Evolutionary conservation across 2,888 invertebrate species (phyloP).

Genomic region (Bhutanitis thaidina): DNA sequence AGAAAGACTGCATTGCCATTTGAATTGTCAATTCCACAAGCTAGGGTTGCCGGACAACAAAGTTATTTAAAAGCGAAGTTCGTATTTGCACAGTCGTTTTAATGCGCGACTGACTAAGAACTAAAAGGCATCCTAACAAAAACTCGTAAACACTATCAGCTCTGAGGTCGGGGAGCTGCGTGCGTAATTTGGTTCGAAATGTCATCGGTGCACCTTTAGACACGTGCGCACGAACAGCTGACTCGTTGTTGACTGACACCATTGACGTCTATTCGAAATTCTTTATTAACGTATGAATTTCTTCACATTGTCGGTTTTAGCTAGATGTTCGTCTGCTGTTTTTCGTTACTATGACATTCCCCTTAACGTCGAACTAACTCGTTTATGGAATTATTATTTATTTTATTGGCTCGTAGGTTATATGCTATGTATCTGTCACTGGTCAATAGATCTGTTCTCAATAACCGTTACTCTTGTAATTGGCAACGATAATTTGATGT

Average conservation of each 20-base stretch:
- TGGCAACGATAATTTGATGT: too few species aligned
- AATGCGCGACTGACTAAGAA: too few species aligned
- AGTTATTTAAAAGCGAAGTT: background rate
- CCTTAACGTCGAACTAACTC: background rate
- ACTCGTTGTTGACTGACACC: background rate
- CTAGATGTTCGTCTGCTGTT: background rate
- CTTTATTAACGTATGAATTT: background rate
- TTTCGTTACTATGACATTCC: background rate
- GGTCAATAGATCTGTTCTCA: too few species aligned
- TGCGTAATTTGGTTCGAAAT: slow-evolving; percentile 21
- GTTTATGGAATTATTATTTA: background rate
- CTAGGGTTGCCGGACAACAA: background rate
- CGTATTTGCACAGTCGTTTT: slow-evolving; percentile 2
- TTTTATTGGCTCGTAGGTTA: too few species aligned
- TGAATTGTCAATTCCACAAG: too few species aligned
- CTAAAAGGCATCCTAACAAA: slow-evolving; percentile 7
- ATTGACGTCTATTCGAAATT: background rate
- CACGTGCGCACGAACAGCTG: slow-evolving; percentile 24
- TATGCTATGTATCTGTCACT: too few species aligned
- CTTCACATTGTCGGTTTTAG: background rate
- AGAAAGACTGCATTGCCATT: too few species aligned
- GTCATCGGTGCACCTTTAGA: slow-evolving; percentile 24
- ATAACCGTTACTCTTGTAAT: too few species aligned
- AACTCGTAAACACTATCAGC: slow-evolving; percentile 9
- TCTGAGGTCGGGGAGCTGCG: slow-evolving; percentile 18